Conservation (phyloP, 2,888 invertebrate genomes). For the Clepsis dumicolana region DNA sequence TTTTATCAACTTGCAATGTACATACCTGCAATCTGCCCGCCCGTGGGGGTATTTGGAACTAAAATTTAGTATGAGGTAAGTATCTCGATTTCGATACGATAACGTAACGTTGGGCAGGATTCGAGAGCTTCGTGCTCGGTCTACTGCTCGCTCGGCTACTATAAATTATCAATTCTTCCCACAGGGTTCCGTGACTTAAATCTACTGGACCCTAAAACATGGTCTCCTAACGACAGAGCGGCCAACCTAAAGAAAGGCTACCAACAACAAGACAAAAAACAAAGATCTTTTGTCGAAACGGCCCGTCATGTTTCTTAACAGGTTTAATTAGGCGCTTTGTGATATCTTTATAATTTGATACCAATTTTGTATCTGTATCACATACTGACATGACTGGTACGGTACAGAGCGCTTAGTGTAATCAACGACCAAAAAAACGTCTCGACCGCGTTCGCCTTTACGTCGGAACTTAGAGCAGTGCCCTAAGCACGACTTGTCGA, state of each 20-base stretch:
- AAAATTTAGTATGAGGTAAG: too few relatives aligned
- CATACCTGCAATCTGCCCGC: too few relatives aligned
- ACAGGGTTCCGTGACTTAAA: neutral
- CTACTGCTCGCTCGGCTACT: too few relatives aligned
- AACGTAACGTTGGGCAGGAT: too few relatives aligned
- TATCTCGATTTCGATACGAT: too few relatives aligned
- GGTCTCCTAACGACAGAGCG: conserved; percentile 34
- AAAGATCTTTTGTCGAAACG: conserved; percentile 36
- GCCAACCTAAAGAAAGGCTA: conserved; percentile 26
- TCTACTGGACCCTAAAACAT: conserved; percentile 31
- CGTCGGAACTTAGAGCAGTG: too few relatives aligned
- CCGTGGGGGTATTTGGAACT: neutral
- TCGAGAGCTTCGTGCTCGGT: too few relatives aligned
- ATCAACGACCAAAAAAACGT: neutral
- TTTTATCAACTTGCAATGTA: too few relatives aligned
- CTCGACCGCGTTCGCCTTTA: too few relatives aligned
- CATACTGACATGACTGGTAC: neutral
- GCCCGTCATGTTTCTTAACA: conserved; percentile 53
- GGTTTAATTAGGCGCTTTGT: conserved; percentile 52
- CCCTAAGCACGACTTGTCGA: too few relatives aligned
- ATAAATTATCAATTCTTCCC: too few relatives aligned
- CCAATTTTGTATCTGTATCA: conserved; percentile 45
- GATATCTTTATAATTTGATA: conserved; percentile 44
- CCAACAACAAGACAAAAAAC: conserved; percentile 39
- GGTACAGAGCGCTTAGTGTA: neutral